A percentile compares a stretch with the other conserved stretches of the same genome.
Evolutionary conservation across 2,113 vertebrate species (phyloP).

Genomic region (Monopterus albus): DNA sequence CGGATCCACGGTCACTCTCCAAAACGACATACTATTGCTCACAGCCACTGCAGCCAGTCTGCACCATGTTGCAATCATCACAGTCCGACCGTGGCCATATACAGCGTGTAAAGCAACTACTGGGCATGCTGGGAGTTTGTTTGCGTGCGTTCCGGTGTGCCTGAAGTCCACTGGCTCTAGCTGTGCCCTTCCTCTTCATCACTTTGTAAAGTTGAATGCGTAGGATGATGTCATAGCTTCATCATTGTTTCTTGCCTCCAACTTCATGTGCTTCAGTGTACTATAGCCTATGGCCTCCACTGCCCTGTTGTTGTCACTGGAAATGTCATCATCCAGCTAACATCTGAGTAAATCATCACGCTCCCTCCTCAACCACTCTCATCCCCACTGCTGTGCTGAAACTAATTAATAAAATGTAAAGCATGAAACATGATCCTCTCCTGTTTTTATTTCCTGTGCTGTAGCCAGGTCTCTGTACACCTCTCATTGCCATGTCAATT

Average conservation of each 20-base stretch:
- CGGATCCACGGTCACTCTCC: constrained; percentile 47
- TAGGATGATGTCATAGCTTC: constrained; percentile 67
- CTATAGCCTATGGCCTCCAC: constrained; percentile 30
- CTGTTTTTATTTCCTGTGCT: constrained; percentile 58
- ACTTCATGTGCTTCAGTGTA: constrained; percentile 56
- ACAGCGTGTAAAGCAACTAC: constrained; percentile 36
- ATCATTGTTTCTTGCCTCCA: constrained; percentile 46
- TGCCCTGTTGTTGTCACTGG: constrained; percentile 51
- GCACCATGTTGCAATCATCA: constrained; percentile 66
- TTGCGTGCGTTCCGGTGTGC: constrained; percentile 16
- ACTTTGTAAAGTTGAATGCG: constrained; percentile 74
- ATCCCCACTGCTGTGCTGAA: constrained; percentile 38
- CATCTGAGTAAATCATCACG: constrained; percentile 61
- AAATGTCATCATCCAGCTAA: constrained; percentile 48
- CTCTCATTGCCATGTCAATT: constrained; percentile 49
- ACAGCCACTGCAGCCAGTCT: constrained; percentile 68
- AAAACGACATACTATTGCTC: constrained; percentile 63
- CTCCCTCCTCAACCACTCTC: constrained; percentile 2
- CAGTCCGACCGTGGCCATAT: constrained; percentile 33
- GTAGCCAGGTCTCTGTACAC: constrained; percentile 42
- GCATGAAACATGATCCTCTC: constrained; percentile 64
- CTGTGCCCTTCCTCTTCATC: constrained; percentile 50
- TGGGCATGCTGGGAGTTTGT: constrained; percentile 59
- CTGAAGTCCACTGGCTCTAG: constrained; percentile 22
- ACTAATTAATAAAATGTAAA: constrained; percentile 67